Evolutionary conservation across 2,113 vertebrate genomes (phyloP).

Genomic region (Albula goreensis): DNA sequence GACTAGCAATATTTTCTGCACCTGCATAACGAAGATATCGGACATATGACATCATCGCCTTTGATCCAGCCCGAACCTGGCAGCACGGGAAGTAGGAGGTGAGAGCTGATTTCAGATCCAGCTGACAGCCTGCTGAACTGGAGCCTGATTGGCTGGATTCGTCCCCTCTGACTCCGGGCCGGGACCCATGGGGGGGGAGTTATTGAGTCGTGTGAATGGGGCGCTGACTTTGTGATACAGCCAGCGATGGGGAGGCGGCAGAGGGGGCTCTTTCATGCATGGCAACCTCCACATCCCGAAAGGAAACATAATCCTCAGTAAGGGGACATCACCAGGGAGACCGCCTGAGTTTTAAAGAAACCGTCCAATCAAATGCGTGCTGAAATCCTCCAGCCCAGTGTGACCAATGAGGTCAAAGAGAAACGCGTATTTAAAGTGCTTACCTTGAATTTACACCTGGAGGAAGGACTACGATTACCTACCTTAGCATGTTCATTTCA

Average conservation of each 20-base stretch:
- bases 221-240: constrained; percentile 27
- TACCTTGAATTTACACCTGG: neutral
- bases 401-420: neutral
- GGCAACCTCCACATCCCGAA: constrained; percentile 11
- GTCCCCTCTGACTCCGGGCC: neutral
- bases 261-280: constrained; percentile 16
- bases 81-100: neutral
- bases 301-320: no score
- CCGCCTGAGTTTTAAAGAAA: no score
- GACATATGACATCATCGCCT: neutral
- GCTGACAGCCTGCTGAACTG: no score
- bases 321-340: no score
- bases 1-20: neutral
- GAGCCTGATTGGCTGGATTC: no score
- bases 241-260: constrained; percentile 27
- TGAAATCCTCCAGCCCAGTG: no score
- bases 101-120: neutral
- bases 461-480: neutral
- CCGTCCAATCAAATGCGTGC: no score
- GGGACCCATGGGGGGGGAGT: neutral
- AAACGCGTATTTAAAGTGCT: neutral
- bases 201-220: constrained; percentile 29
- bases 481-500: neutral
- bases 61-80: neutral
- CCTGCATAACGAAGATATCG: neutral